phyloP scores from a whole-genome alignment of 2,797 vertebrate species.

The Fringilla coelebs region DNA sequence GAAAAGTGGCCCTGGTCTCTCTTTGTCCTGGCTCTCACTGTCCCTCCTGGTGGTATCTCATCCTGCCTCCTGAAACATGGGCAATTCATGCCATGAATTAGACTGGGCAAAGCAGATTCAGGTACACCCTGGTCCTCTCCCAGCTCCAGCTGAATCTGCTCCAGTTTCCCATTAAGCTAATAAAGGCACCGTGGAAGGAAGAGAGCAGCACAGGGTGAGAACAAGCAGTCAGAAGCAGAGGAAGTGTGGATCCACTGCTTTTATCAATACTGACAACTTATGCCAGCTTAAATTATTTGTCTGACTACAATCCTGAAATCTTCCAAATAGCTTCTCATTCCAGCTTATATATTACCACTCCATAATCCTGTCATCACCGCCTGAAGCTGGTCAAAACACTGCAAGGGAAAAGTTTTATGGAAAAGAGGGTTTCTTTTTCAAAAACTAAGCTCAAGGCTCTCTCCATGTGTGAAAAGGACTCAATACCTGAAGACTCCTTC shows the following conservation, averaged over 20 bases:
- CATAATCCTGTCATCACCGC: neutral
- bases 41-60: neutral
- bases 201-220: neutral
- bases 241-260: neutral
- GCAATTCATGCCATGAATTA: neutral
- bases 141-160: neutral
- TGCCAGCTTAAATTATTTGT: neutral
- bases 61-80: neutral
- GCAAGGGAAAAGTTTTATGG: neutral
- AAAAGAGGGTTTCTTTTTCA: neutral
- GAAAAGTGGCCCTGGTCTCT: neutral
- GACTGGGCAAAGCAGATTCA: neutral
- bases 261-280: neutral
- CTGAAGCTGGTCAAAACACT: neutral
- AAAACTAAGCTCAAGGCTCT: neutral
- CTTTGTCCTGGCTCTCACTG: neutral
- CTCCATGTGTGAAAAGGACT: neutral
- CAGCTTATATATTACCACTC: neutral
- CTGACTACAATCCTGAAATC: neutral
- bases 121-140: neutral
- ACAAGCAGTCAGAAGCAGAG: neutral
- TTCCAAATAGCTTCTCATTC: neutral
- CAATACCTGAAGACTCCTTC: neutral
- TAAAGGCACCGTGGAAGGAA: neutral
- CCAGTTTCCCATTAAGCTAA: neutral